A percentile compares a stretch with the other conserved stretches of the same genome.
phyloP scores from a whole-genome alignment of 2,113 vertebrate genomes.

The Rhinogobius similis region DNA sequence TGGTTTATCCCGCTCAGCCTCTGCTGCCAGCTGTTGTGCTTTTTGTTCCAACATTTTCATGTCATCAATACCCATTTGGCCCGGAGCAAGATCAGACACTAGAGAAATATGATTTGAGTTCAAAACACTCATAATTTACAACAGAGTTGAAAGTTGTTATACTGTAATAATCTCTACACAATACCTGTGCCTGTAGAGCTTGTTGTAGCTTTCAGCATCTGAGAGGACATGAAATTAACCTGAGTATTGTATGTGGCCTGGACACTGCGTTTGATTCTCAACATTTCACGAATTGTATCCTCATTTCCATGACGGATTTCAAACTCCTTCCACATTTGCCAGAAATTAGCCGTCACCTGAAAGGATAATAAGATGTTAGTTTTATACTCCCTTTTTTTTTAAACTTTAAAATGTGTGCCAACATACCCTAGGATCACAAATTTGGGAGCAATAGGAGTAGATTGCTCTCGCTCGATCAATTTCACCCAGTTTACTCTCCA shows the following conservation, averaged over 20 bases:
- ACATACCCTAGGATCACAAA: constrained; percentile 89
- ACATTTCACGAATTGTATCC: constrained; percentile 92
- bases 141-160: neutral
- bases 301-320: constrained; percentile 94
- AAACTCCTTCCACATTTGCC: constrained; percentile 95
- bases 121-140: too few species aligned
- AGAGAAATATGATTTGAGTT: neutral
- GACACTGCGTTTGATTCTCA: constrained; percentile 91
- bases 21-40: constrained; percentile 85
- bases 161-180: neutral
- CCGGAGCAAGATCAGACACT: constrained; percentile 89
- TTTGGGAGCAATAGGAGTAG: constrained; percentile 94
- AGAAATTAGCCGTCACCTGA: constrained; percentile 86
- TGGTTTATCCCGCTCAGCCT: constrained; percentile 85
- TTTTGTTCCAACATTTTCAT: constrained; percentile 92
- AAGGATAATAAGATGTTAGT: neutral
- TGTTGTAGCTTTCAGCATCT: constrained; percentile 89
- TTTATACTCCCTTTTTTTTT: neutral
- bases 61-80: constrained; percentile 86
- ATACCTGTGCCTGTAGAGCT: constrained; percentile 84
- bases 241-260: constrained; percentile 96
- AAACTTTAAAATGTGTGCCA: neutral
- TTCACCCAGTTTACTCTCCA: constrained; percentile 94
- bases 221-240: constrained; percentile 95
- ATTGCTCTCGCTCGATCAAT: constrained; percentile 90